Evolutionary conservation across 2,888 invertebrate genomes (phyloP).

Genomic region (Dolichopus griseipennis): DNA sequence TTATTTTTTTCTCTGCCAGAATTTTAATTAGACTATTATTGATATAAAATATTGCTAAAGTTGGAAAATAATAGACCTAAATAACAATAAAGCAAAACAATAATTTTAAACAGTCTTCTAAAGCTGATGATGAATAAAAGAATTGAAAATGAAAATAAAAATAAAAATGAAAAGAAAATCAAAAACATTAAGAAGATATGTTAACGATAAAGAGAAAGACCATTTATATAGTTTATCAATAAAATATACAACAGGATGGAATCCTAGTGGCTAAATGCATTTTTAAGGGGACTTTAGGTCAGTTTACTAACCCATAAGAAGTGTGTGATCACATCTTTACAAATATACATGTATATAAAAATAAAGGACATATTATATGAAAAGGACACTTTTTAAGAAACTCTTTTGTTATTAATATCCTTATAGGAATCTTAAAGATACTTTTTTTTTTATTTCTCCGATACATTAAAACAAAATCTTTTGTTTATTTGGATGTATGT

Average conservation of each 20-base stretch:
- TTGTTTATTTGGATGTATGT: neutral
- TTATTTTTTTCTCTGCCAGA: neutral
- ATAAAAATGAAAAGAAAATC: neutral
- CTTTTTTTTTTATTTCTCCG: neutral
- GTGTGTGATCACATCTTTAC: neutral
- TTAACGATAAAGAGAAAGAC: neutral
- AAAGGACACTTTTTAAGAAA: neutral
- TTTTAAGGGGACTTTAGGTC: constrained; percentile 4
- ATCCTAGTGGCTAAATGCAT: neutral
- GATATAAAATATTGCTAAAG: neutral
- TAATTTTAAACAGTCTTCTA: neutral
- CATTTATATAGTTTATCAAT: neutral
- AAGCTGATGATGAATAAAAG: neutral
- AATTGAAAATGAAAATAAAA: neutral
- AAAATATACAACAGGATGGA: too few relatives aligned
- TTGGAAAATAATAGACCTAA: neutral
- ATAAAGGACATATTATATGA: neutral
- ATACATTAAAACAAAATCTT: neutral
- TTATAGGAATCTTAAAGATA: neutral
- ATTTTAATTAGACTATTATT: neutral
- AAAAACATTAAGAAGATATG: neutral
- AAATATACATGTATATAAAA: neutral
- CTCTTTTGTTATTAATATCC: too few relatives aligned
- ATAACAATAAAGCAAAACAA: neutral
- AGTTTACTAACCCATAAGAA: constrained; percentile 4